A percentile compares a stretch with the other conserved stretches of the same genome.
phyloP scores from a whole-genome alignment of 2,888 invertebrate species.

The Rambutsinella grinnellia region DNA sequence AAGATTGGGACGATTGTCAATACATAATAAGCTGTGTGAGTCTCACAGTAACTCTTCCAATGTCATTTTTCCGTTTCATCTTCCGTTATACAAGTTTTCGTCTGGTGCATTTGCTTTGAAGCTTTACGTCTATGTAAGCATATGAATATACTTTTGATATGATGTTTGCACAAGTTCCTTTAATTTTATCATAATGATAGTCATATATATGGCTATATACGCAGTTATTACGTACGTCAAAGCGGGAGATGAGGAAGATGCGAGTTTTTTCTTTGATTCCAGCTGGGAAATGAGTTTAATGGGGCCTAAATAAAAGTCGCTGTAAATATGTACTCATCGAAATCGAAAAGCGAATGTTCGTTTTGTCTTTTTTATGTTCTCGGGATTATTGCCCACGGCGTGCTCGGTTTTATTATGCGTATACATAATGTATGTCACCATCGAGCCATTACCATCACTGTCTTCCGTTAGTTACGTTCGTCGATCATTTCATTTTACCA shows the following conservation, averaged over 20 bases:
- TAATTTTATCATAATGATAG: neutral
- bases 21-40: no score
- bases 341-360: no score
- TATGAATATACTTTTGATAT: no score
- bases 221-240: neutral
- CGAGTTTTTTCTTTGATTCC: slow-evolving; percentile 32
- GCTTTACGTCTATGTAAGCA: neutral
- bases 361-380: neutral
- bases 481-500: neutral
- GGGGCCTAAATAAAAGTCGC: slow-evolving; percentile 18
- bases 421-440: neutral
- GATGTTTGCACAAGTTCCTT: neutral
- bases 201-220: no score
- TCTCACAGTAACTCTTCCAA: no score
- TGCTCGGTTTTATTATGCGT: neutral
- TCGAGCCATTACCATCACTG: neutral
- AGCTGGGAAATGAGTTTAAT: slow-evolving; percentile 50
- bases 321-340: neutral
- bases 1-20: no score
- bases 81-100: neutral
- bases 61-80: no score
- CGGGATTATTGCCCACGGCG: neutral
- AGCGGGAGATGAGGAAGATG: neutral
- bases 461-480: neutral
- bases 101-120: neutral